Percentiles rank a stretch among this genome's conserved stretches.
Evolutionary conservation across 2,888 invertebrate genomes (phyloP).

Genomic region (Emmelina monodactyla): DNA sequence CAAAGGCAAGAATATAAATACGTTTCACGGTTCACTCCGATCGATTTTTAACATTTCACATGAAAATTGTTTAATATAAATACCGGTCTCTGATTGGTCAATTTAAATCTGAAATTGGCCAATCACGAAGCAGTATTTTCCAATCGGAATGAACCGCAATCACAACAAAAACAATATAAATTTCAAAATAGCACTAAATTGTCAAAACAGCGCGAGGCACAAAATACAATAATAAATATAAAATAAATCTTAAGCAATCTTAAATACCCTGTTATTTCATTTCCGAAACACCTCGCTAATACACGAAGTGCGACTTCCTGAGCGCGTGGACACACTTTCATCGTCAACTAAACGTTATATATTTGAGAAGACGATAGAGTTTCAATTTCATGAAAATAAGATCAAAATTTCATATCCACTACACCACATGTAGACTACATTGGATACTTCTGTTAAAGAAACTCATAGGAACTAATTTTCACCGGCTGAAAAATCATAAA

Average conservation of each 20-base stretch:
- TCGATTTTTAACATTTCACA: neutral
- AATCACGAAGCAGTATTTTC: neutral
- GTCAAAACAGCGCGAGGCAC: constrained; percentile 27
- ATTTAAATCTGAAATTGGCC: neutral
- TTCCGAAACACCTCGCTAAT: constrained; percentile 26
- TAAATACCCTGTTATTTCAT: constrained; percentile 66
- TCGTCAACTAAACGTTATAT: no score
- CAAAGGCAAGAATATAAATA: constrained; percentile 21
- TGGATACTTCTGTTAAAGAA: no score
- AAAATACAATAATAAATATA: constrained; percentile 51
- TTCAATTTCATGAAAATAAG: no score
- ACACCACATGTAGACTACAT: no score
- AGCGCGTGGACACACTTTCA: no score
- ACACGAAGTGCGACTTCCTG: no score
- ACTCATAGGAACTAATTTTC: no score
- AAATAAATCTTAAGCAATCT: constrained; percentile 63
- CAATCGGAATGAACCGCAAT: neutral
- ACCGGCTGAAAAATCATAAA: no score
- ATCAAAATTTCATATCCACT: no score
- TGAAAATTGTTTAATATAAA: neutral
- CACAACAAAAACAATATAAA: neutral
- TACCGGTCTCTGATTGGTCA: constrained; percentile 1
- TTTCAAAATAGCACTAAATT: constrained; percentile 29
- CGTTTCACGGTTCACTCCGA: neutral
- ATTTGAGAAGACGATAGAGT: no score